Evolutionary conservation across 2,888 invertebrate species (phyloP), one percentile per base, ranked within the genome.

Genomic region (Sycophila texana): DNA sequence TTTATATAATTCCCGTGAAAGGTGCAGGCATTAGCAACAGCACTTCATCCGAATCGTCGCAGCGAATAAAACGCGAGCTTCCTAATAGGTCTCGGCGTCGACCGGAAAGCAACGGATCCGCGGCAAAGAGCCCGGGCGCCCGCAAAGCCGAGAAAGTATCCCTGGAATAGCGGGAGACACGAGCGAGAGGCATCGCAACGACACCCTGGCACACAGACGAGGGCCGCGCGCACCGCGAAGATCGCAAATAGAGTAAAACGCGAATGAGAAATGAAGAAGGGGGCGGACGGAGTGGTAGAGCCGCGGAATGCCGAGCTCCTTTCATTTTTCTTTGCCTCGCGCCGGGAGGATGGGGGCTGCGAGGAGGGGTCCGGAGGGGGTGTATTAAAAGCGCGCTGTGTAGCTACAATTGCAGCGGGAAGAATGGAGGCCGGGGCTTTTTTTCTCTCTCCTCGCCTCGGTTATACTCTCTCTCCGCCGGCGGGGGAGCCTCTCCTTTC

Each of bases 331-430:
- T 55, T 63, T 47, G 20, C 13, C 22, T n/a, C 14, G 22, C 22
- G 26, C 26, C 0, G 4, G 39, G 39, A 39, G 39, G 39, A 7
- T n/a, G n/a, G n/a, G n/a, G n/a, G n/a, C n/a, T n/a, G 39, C 4
- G 39, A 0, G 39, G 39, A 7, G 39, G 39, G n/a, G n/a, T n/a
- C n/a, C 20, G 26, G 18, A 2, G 63, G 58, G 26, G 60, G 4
- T 74, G 79, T 60, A 74, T 74, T 74, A 79, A 79, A 79, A 79
- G 79, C 67, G 70, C 30, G 39, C 39, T 5, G 74, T 74, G 71
- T 71, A 66, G 74, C 66, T 58, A 79, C 79, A 71, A 79, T 79
- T 65, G 65, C 66, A 16, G 18, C n/a, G 61, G 14, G 26, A 7
- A 22, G 16, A 58, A 67, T 55, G 70, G 57, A 30, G 18, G 10